Evolutionary conservation across 2,888 invertebrate genomes (phyloP).

Genomic region (Ditylenchus weischeri): DNA sequence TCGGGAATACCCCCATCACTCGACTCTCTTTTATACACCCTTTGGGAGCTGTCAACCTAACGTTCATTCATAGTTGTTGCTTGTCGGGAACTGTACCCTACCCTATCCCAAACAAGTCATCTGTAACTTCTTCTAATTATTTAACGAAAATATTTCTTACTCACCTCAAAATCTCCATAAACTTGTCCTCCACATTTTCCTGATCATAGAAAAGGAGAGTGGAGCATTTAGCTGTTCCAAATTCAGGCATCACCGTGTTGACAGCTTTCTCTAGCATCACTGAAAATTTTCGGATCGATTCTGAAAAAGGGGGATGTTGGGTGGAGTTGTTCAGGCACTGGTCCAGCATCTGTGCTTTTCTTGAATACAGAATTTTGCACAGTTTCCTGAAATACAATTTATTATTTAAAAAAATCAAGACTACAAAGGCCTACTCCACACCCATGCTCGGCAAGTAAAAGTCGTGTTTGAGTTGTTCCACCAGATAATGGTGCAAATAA

Average conservation of each 20-base stretch:
- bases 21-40: too few species aligned
- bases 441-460: not conserved
- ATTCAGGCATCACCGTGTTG: constrained; percentile 24
- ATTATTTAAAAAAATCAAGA: not conserved
- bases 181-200: constrained; percentile 12
- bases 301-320: constrained; percentile 31
- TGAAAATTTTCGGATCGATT: constrained; percentile 28
- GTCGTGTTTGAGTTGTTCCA: constrained; percentile 1
- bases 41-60: too few species aligned
- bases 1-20: too few species aligned
- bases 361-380: not conserved
- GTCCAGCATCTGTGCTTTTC: not conserved
- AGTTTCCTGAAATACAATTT: constrained; percentile 11
- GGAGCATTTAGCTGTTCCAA: constrained; percentile 24
- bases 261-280: constrained; percentile 26
- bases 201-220: constrained; percentile 25
- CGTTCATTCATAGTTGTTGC: too few species aligned
- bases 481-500: constrained; percentile 40
- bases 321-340: constrained; percentile 36
- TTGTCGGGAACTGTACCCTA: too few species aligned
- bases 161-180: constrained; percentile 18
- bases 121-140: too few species aligned
- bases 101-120: too few species aligned
- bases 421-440: not conserved
- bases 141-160: too few species aligned